Evolutionary conservation across 2,113 vertebrate genomes (phyloP), one percentile per base, ranked within the genome.

Genomic region (Erinaceus europaeus): DNA sequence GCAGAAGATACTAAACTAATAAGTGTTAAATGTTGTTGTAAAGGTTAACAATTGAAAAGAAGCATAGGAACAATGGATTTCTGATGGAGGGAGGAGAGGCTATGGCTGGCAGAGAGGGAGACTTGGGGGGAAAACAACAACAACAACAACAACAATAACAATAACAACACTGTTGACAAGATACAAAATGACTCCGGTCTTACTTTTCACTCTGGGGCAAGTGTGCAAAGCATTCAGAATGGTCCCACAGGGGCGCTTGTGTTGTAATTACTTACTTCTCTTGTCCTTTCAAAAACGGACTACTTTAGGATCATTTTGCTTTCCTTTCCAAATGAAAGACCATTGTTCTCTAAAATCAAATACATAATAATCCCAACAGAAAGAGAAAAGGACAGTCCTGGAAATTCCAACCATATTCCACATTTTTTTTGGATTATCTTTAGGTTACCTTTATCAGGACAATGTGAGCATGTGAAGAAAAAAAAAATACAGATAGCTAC

Each of bases 391-490:
- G 6, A 29, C 25, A 59, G 42, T 25, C 50, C 88, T 29, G 6
- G 44, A 61, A 86, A 87, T 44, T 77, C 17, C 71, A 75, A 75
- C 74, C 38, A 10, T 42, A 75, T 50, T 76, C 46, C 52, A 90
- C 62, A 61, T 67, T 82, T 55, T 34, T 38, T 7, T 27, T 21
- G 25, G 89, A 34, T 6, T 1, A 46, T 40, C 86, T 73, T 80
- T 40, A 15, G 40, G 71, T 67, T 46, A 38, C 83, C 88, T 87
- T 91, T 34, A 87, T 32, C 46, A 84, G 83, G 87, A 90, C 95
- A 95, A 91, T 79, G 48, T 74, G 55, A 64, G 62, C 78, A 75
- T 36, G 72, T 90, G 90, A 88, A 88, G 71, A 86, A 87, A 89
- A 86, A 94, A 94, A 93, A 91, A 94, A n/a, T n/a, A n/a, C n/a